Base-by-base conservation (phyloP, 2,888 invertebrate species). In the Autographa pulchrina region DNA sequence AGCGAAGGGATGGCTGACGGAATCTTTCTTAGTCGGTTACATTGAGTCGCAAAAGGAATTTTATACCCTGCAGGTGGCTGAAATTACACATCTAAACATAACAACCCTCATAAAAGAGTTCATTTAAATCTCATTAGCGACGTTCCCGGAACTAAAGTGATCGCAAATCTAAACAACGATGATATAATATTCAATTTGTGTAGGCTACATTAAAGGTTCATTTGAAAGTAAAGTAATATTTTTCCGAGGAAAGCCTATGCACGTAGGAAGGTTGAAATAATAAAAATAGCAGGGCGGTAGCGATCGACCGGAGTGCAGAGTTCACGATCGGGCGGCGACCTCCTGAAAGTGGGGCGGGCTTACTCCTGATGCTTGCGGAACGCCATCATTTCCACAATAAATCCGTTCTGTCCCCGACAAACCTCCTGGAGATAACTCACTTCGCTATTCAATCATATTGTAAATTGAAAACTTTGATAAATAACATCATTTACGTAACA, bases 311-410 rank as follows among this genome's bases (percentile, higher is more conserved):
- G 87, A 90, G 91, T 89, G 90, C 87, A 86, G 92, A 91, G 94
- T 93, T 95, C 94, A 94, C 91, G 91, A 91, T 89, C 94, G 94
- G 94, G 75, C 94, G 91, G 91, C 91, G 95, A 95, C 95, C 95
- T 88, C 92, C 88, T 89, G 86, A 93, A 94, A 91, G 88, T 94
- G 85, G 94, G 92, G 85, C 94, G 91, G 86, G 88, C 89, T 86
- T 88, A 88, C 91, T 91, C 92, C 92, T 90, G 87, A 87, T 86
- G 84, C 87, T 89, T 84, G 86, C 83, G 86, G 84, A 82, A 83
- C 84, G 82, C 82, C 80, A 83, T 59, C 80, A 77, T 79, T 88
- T 86, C 74, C 82, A 85, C 85, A 79, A 85, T 85, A 82, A 85
- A 88, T 88, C 83, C 76, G 70, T 84, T 87, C 69, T 75, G 78